A percentile compares a stretch with the other conserved stretches of the same genome.
These are phyloP conservation scores for Spodoptera frugiperda DNA, from an alignment of 1,140 invertebrate genomes.

Conservation along the genomic window DNA sequence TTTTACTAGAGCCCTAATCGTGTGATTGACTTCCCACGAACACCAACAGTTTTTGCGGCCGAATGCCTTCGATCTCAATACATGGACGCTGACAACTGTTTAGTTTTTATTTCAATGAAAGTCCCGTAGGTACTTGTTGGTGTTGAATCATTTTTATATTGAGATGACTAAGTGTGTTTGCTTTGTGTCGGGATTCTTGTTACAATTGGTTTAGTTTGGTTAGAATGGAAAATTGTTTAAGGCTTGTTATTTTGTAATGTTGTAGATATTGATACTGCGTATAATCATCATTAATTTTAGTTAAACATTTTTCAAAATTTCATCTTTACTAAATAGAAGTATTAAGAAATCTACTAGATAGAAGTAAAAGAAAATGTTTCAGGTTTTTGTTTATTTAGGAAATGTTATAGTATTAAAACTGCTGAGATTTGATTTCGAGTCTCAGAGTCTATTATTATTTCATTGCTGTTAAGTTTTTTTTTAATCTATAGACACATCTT, in stretches of 20 bases:
- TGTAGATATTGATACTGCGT: neutral
- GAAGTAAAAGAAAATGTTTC: too few species aligned
- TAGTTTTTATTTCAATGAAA: slow-evolving; percentile 43
- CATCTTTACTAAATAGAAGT: too few species aligned
- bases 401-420: too few species aligned
- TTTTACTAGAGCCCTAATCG: slow-evolving; percentile 53
- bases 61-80: slow-evolving; percentile 51
- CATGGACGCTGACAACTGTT: slow-evolving; percentile 3
- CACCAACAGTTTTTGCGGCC: slow-evolving; percentile 63
- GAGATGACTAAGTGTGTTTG: slow-evolving; percentile 10
- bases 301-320: too few species aligned
- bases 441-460: too few species aligned
- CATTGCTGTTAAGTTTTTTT: neutral
- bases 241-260: neutral
- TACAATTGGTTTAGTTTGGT: slow-evolving; percentile 13
- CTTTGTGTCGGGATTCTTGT: slow-evolving; percentile 6
- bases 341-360: too few species aligned
- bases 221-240: slow-evolving; percentile 1
- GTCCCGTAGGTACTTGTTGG: slow-evolving; percentile 5
- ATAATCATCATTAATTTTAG: too few species aligned
- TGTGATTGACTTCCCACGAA: slow-evolving; percentile 74
- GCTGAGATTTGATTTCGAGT: neutral
- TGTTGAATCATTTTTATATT: slow-evolving; percentile 18
- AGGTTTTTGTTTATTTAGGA: too few species aligned
- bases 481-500: neutral